These are phyloP conservation scores for Apostichopus japonicus DNA, from an alignment of 35 echinoderm and acorn worm species.

Conservation along the genomic window DNA sequence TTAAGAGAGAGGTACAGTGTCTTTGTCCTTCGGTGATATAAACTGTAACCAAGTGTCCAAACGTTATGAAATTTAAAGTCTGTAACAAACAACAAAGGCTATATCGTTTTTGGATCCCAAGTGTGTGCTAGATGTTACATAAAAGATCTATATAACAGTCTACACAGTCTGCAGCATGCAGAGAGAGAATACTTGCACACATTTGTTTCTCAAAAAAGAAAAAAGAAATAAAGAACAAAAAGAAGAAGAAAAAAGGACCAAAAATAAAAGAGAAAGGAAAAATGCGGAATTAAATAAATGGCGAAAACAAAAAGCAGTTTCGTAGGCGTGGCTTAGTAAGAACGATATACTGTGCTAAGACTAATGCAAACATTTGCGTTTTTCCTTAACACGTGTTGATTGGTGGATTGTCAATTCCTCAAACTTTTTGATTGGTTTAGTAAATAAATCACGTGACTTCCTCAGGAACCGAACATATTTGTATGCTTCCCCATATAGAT, in stretches of 20 bases:
- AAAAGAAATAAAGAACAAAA: not conserved
- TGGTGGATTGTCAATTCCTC: no score
- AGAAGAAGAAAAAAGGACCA: not conserved
- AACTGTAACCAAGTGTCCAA: not conserved
- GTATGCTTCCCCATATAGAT: no score
- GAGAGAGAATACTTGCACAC: not conserved
- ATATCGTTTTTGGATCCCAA: not conserved
- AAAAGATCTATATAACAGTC: not conserved
- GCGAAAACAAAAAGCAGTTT: not conserved
- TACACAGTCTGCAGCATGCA: not conserved
- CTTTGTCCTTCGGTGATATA: not conserved
- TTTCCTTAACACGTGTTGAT: not conserved
- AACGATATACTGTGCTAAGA: not conserved
- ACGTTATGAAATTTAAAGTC: not conserved
- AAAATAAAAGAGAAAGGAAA: not conserved
- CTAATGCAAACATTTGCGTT: not conserved
- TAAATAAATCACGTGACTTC: no score
- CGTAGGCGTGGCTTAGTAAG: not conserved
- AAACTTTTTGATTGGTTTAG: no score
- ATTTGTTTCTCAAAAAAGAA: not conserved
- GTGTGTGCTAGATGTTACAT: not conserved
- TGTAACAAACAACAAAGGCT: not conserved
- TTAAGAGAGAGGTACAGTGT: not conserved
- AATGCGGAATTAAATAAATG: no score
- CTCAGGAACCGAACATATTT: no score